Conservation (phyloP, 2,888 invertebrate genomes). For the Pseudolycoriella hygida region DNA sequence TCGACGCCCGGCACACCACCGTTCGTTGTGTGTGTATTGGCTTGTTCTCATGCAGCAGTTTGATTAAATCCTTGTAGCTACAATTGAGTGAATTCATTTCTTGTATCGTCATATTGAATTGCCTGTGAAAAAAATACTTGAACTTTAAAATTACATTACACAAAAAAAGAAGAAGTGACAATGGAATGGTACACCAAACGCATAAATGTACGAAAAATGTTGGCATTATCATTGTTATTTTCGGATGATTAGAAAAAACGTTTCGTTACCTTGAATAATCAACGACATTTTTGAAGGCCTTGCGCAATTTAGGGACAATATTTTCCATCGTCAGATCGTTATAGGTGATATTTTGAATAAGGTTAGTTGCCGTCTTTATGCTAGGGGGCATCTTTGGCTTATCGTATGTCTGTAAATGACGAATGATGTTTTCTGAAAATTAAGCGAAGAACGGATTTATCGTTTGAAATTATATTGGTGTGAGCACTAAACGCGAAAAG, state of each 20-base stretch:
- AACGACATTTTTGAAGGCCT: conserved; percentile 26
- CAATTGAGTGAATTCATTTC: conserved; percentile 50
- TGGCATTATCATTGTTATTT: too few species aligned
- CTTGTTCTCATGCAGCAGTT: conserved; percentile 19
- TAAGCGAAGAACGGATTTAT: neutral
- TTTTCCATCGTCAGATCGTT: conserved; percentile 13
- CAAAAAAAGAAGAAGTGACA: neutral
- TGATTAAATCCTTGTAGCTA: conserved; percentile 29
- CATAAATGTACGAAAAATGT: too few species aligned
- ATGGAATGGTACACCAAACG: too few species aligned
- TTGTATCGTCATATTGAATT: conserved; percentile 39
- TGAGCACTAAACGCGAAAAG: too few species aligned
- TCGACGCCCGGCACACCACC: neutral
- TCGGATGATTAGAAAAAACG: too few species aligned
- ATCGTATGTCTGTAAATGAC: conserved; percentile 45
- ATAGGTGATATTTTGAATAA: conserved; percentile 16
- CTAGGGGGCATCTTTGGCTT: conserved; percentile 38
- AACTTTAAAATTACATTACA: neutral
- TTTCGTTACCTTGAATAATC: conserved; percentile 27
- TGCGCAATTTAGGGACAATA: conserved; percentile 19
- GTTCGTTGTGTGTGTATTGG: conserved; percentile 16
- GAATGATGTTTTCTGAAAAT: conserved; percentile 25
- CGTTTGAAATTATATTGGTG: too few species aligned
- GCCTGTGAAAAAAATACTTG: conserved; percentile 24
- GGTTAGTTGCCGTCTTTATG: conserved; percentile 28